Evolutionary conservation across 2,888 invertebrate genomes (phyloP), one percentile per base, ranked within the genome.

Genomic region (Agrilus cyanescens): DNA sequence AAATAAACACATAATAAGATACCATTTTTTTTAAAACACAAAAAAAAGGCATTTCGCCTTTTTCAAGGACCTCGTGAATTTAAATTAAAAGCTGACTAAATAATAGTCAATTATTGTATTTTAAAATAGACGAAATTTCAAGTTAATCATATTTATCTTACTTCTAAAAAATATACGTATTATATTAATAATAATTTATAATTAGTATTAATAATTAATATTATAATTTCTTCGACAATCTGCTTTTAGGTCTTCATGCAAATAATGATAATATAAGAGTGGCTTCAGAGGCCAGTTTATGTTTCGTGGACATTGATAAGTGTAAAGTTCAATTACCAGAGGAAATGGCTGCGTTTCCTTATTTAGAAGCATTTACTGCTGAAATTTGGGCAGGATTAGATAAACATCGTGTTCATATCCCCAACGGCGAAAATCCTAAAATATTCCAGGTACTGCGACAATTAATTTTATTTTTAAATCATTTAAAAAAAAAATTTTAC

Each of bases 251-350:
- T 50, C 67, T 83, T 13, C 78, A 83, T 59, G 75, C 78, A 0
- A 75, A 73, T 13, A 67, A 70, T 35, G 74, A 74, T 51, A 77
- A 74, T 53, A 71, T 80, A 35, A 80, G 79, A 43, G 73, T 82
- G 8, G 80, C 80, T 7, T 79, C 80, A 1, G 81, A 93, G 72
- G 91, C 91, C 8, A 88, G 88, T 47, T 72, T 95, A 40, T 98
- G 97, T 69, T 84, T 93, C 60, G 89, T 98, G 40, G 95, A 98
- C 69, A 85, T 98, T 51, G 97, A 98, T 67, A 85, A 85, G 55
- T 87, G 87, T 52, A 80, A 80, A 55, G 85, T 96, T 54, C 94
- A 95, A 65, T 72, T 93, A 54, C 96, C 96, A 0, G 97, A 97
- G 68, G 97, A 97, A 66, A 70, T 96, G 56, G 94, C 95, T 0